Percentiles rank a stretch among this genome's conserved stretches.
Evolutionary conservation across 2,888 invertebrate species (phyloP).

Genomic region (Serrognathus titanus): DNA sequence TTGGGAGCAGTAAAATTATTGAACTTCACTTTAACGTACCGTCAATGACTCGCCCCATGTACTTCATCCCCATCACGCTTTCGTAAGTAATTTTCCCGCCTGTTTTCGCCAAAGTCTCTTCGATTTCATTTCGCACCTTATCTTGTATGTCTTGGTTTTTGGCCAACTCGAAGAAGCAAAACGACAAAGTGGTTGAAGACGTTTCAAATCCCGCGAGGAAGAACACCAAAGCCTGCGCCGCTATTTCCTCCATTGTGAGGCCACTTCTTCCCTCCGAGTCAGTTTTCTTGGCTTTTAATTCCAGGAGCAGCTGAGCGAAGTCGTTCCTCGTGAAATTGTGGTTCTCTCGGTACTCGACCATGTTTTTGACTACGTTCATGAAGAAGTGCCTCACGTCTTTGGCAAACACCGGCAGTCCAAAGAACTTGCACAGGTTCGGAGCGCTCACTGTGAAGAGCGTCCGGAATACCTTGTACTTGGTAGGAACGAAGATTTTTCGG

Average conservation of each 20-base stretch:
- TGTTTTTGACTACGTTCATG: background rate
- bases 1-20: too few relatives aligned
- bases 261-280: background rate
- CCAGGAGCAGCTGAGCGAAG: constrained; percentile 21
- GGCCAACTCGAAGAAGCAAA: constrained; percentile 44
- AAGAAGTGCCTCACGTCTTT: too few relatives aligned
- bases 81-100: constrained; percentile 45
- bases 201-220: constrained; percentile 51
- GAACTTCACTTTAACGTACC: constrained; percentile 27
- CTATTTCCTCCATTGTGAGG: constrained; percentile 22
- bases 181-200: constrained; percentile 44
- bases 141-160: constrained; percentile 44
- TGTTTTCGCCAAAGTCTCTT: constrained; percentile 32
- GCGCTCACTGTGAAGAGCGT: background rate
- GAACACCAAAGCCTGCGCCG: constrained; percentile 44
- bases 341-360: too few relatives aligned
- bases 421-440: background rate
- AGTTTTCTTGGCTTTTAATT: constrained; percentile 20
- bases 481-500: background rate
- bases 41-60: constrained; percentile 46
- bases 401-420: too few relatives aligned
- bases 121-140: constrained; percentile 45
- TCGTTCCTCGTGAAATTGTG: too few relatives aligned
- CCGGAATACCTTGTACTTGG: too few relatives aligned
- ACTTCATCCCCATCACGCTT: constrained; percentile 46